A percentile compares a stretch with the other conserved stretches of the same genome.
These are phyloP conservation scores for Oostethus manadensis DNA, from an alignment of 2,113 vertebrate genomes.

Conservation along the genomic window DNA sequence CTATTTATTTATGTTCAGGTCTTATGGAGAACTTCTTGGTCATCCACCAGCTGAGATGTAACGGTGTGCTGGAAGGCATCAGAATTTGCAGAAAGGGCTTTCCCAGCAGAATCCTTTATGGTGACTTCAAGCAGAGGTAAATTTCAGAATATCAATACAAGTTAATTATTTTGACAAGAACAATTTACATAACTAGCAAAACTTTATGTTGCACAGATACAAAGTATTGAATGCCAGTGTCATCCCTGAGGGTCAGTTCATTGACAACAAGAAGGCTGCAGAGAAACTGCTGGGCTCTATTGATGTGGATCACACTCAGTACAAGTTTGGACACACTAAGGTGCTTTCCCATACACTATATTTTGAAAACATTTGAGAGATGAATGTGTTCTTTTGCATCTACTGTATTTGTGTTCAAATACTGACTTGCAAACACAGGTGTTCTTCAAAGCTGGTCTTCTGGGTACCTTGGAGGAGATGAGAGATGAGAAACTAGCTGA, in stretches of 20 bases:
- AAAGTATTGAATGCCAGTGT: conserved; percentile 76
- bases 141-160: background rate
- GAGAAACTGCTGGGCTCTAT: conserved; percentile 84
- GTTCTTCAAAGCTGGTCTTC: conserved; percentile 92
- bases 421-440: conserved; percentile 69
- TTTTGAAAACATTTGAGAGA: background rate
- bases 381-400: background rate
- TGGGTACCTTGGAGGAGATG: conserved; percentile 90
- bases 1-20: conserved; percentile 21
- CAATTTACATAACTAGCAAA: background rate
- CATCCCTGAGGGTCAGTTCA: conserved; percentile 82
- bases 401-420: background rate
- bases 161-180: background rate
- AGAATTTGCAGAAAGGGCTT: conserved; percentile 65
- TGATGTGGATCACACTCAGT: conserved; percentile 83
- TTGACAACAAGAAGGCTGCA: conserved; percentile 85
- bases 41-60: conserved; percentile 64
- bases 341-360: conserved; percentile 20
- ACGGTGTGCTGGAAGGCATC: conserved; percentile 61
- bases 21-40: conserved; percentile 57
- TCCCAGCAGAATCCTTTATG: conserved; percentile 62
- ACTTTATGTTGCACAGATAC: conserved; percentile 37
- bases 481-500: conserved; percentile 84
- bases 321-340: conserved; percentile 86
- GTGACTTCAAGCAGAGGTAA: conserved; percentile 75